A percentile compares a stretch with the other conserved stretches of the same genome.
These are phyloP conservation scores for Stegana nigrithorax DNA, from an alignment of 2,888 invertebrate species.

Conservation along the genomic window DNA sequence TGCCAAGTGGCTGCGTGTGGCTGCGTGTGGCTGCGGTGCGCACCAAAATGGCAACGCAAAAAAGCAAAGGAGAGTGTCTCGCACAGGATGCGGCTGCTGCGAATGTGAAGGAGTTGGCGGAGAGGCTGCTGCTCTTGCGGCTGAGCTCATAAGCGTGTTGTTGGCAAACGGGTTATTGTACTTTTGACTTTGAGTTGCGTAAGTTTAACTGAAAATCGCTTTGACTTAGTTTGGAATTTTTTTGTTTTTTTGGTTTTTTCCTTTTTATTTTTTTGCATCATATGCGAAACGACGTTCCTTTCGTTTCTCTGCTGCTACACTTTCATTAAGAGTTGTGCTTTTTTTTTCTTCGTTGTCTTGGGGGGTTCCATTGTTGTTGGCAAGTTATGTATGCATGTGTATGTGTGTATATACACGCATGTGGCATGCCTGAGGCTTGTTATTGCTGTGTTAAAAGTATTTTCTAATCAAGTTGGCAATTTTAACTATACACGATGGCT, in stretches of 20 bases:
- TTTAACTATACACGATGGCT: conserved; percentile 53
- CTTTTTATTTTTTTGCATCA: not conserved
- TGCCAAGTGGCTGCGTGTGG: conserved; percentile 23
- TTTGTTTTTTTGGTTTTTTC: not conserved
- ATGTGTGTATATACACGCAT: conserved; percentile 45
- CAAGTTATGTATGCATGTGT: no score
- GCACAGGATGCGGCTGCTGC: no score
- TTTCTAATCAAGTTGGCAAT: conserved; percentile 51
- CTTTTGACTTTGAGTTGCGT: conserved; percentile 53
- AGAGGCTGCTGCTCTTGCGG: no score
- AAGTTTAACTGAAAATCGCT: conserved; percentile 27
- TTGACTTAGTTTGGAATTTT: conserved; percentile 2
- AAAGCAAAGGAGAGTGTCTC: no score
- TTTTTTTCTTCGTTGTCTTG: not conserved
- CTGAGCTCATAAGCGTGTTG: conserved; percentile 18
- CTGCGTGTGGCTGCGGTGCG: conserved; percentile 25
- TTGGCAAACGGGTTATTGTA: conserved; percentile 50
- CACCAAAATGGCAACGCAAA: no score
- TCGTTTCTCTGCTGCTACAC: conserved; percentile 33
- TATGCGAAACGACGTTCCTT: conserved; percentile 1
- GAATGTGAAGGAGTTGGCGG: no score
- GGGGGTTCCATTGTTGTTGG: not conserved
- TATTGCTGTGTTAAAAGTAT: conserved; percentile 47
- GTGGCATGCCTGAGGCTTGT: not conserved
- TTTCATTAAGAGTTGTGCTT: conserved; percentile 53